Base-by-base conservation (phyloP, 2,888 invertebrate species). In the Chironomus riparius region DNA sequence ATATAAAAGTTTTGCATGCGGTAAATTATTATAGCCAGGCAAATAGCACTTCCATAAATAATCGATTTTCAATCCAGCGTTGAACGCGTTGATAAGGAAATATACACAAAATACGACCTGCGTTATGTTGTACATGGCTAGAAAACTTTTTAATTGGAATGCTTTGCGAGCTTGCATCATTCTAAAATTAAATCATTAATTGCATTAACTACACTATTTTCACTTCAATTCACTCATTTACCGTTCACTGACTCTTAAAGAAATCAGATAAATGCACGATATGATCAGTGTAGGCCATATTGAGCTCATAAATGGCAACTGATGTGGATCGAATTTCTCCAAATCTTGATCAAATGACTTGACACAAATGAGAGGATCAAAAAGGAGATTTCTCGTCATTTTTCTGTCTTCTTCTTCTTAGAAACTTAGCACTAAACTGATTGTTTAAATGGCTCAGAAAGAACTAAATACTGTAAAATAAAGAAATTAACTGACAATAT, bases 71-170 rank as follows among this genome's bases (percentile, higher is more conserved):
- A 65, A 76, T 3, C 76, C 70, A 15, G 70, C 68, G 7, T 68
- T 68, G 7, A 74, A 48, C 2, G 78, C 28, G 77, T 70, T 15
- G 80, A 68, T 22, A 28, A 68, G 76, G 76, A 81, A 78, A 76
- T 80, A 82, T 3, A 81, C 15, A 76, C 83, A 83, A 6, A 79
- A 77, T 4, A 80, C 7, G 10, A 95, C 91, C 88, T 95, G 95
- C 70, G 89, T 81, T n/a, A 92, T 83, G 82, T 96, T 95, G 85
- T 95, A 96, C 79, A 87, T 85, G 77, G 89, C 87, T 78, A 95
- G 89, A 47, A 91, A 81, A 2, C 82, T 85, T 78, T 88, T 88
- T 47, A 95, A 83, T 12, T 89, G 83, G 80, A 87, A 90, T 0
- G 95, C 87, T 78, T 87, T 85, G 74, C 90, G 86, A 79, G 88